A percentile compares a stretch with the other conserved stretches of the same genome.
These are phyloP conservation scores for Plagiodera versicolora DNA, from an alignment of 2,888 invertebrate species.

Conservation along the genomic window DNA sequence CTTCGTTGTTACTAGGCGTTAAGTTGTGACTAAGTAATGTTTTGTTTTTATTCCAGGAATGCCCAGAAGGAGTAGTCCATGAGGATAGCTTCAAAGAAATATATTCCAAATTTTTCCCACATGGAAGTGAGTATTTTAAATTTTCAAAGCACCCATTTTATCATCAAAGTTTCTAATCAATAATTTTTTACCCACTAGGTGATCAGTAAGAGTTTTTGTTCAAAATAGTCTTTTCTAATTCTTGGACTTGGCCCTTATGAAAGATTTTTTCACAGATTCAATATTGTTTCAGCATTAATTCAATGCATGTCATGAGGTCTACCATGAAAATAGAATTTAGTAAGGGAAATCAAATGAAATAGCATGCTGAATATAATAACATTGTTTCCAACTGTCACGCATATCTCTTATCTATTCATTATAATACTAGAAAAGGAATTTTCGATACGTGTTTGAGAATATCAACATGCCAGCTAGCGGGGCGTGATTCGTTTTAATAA, in stretches of 20 bases:
- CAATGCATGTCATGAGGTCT: not conserved
- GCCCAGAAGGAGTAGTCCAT: conserved; percentile 94
- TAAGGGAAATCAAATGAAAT: not conserved
- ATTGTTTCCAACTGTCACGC: not conserved
- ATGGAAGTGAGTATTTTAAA: conserved; percentile 91
- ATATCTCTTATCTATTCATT: not conserved
- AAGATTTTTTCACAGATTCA: too few species aligned
- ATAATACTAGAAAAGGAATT: conserved; percentile 1
- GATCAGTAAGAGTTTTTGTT: too few species aligned
- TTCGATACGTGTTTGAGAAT: not conserved
- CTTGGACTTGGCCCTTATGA: too few species aligned
- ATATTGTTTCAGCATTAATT: not conserved
- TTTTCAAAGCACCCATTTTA: too few species aligned
- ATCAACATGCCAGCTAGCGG: not conserved
- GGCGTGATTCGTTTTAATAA: not conserved
- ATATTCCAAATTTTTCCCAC: conserved; percentile 97
- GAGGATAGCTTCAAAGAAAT: conserved; percentile 98
- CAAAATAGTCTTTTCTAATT: too few species aligned
- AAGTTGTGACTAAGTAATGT: not conserved
- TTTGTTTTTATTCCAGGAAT: conserved; percentile 73
- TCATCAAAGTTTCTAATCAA: too few species aligned
- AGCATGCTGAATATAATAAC: not conserved
- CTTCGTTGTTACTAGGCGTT: too few species aligned
- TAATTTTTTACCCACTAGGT: too few species aligned
- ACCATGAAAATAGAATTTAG: not conserved